Base-by-base conservation (phyloP, 2,113 vertebrate genomes). In the Macroglossus sobrinus region DNA sequence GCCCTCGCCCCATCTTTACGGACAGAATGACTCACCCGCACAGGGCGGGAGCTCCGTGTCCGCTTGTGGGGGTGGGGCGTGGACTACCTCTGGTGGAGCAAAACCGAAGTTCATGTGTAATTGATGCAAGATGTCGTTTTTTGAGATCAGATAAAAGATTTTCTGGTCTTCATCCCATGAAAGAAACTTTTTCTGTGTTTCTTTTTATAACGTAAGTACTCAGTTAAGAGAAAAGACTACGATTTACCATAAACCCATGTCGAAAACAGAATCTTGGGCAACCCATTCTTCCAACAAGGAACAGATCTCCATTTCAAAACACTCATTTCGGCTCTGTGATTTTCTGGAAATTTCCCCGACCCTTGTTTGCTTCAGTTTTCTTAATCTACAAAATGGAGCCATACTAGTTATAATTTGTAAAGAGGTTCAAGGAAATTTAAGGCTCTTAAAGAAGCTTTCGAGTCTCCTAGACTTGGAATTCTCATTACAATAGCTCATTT, bases 101-200 rank as follows among this genome's bases (percentile, higher is more conserved):
- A 84, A 84, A 53, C 15, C 21, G 12, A 84, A 88, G 84, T 80
- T 59, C 26, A 35, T 22, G 18, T 40, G 16, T 95, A 95, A 93
- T n/a, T 43, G 61, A 85, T 92, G 35, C 72, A 90, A 90, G 80
- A 47, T n/a, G 84, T 43, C 22, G 5, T 40, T 63, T 72, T 91
- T 82, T 53, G 28, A 22, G 72, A 92, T 90, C 47, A 76, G 81
- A 89, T 71, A 28, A 94, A 92, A 92, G 90, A 81, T 94, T 95
- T 95, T 93, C 71, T 93, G 57, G 87, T 86, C 66, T 90, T 95
- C 18, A 33, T 95, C 80, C 38, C 50, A 28, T 91, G 64, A 33
- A 84, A 93, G 75, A 94, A 76, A 72, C 16, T 88, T 96, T 59
- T 96, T 59, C 79, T 50, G 4, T 15, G 21, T 87, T 97, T 79